A percentile compares a stretch with the other conserved stretches of the same genome.
These are phyloP conservation scores for Callionymus lyra DNA, from an alignment of 2,113 vertebrate species.

Conservation along the genomic window DNA sequence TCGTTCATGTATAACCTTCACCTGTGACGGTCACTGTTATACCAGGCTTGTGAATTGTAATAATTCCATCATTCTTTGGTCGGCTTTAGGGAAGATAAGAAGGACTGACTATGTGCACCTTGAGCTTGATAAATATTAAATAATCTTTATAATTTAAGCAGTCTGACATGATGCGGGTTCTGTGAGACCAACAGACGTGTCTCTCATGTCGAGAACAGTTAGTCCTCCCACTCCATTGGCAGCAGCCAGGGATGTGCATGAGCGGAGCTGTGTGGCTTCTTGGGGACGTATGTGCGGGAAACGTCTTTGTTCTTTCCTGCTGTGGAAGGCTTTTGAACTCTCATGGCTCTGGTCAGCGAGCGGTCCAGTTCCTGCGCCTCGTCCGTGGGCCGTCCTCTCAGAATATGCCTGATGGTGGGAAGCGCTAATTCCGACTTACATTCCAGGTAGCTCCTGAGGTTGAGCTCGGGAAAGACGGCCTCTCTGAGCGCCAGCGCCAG, in stretches of 20 bases:
- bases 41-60: no score
- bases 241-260: slow-evolving; percentile 52
- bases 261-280: slow-evolving; percentile 30
- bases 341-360: slow-evolving; percentile 46
- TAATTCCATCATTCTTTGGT: no score
- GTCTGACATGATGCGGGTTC: no score
- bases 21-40: no score
- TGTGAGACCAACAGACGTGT: no score
- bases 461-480: slow-evolving; percentile 57
- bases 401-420: slow-evolving; percentile 52
- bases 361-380: slow-evolving; percentile 51
- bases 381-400: slow-evolving; percentile 47
- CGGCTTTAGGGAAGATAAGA: no score
- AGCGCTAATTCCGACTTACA: slow-evolving; percentile 63
- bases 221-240: slow-evolving; percentile 70
- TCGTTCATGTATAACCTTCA: no score
- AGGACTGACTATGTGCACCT: no score
- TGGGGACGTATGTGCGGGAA: slow-evolving; percentile 13
- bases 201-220: no score
- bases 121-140: no score
- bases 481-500: slow-evolving; percentile 52
- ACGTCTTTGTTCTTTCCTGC: slow-evolving; percentile 18
- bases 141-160: no score
- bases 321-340: slow-evolving; percentile 25
- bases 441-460: slow-evolving; percentile 66